Conservation (phyloP, 2,888 invertebrate genomes). For the Pristionchus maxplancki region DNA sequence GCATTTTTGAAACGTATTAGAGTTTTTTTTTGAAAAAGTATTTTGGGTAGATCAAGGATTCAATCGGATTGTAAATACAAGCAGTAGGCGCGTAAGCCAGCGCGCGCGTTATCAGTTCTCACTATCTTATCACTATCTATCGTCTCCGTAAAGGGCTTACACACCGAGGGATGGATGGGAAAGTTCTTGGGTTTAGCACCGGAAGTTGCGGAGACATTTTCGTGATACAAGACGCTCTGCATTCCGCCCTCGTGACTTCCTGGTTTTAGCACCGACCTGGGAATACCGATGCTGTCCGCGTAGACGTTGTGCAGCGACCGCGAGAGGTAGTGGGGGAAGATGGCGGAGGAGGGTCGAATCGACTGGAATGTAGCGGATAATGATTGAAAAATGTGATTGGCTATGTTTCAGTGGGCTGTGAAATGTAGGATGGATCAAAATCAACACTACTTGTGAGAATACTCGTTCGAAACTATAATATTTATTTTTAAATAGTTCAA, state of each 20-base stretch:
- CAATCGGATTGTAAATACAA: background rate
- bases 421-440: no score
- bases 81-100: conserved; percentile 10
- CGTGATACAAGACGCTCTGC: background rate
- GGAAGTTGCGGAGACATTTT: no score
- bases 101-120: background rate
- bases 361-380: background rate
- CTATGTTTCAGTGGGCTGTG: no score
- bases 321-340: conserved; percentile 25
- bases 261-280: conserved; percentile 36
- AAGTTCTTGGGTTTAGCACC: no score
- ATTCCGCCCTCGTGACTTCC: background rate
- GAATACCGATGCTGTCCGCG: conserved; percentile 4
- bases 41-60: background rate
- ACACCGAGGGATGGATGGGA: background rate
- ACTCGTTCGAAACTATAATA: no score
- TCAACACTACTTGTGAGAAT: no score
- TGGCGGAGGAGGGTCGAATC: conserved; percentile 15
- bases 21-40: background rate
- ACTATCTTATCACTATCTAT: background rate
- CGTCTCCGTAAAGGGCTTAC: conserved; percentile 17
- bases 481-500: no score
- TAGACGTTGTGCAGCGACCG: conserved; percentile 28
- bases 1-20: background rate
- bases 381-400: no score